Conservation (phyloP, 2,888 invertebrate species). For the Himalopsyche japonica region DNA sequence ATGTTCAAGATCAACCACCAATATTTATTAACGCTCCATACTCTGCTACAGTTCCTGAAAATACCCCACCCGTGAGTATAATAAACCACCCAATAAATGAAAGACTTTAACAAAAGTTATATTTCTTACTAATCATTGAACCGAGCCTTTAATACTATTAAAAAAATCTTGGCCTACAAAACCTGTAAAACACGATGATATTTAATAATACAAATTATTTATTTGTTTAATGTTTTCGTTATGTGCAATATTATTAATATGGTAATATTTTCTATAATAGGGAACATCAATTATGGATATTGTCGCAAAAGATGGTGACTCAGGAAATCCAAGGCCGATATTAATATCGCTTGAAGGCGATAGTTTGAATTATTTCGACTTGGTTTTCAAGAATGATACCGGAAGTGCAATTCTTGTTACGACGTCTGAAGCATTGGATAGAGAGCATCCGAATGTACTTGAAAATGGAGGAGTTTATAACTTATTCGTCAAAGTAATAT, state of each 20-base stretch:
- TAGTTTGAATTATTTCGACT: constrained; percentile 67
- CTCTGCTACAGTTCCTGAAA: constrained; percentile 76
- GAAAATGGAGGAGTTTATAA: constrained; percentile 80
- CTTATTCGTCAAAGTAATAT: constrained; percentile 65
- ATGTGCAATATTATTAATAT: background rate
- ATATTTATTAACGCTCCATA: constrained; percentile 81
- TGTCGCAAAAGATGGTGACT: constrained; percentile 79
- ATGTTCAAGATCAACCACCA: constrained; percentile 84
- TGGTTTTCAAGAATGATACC: constrained; percentile 61
- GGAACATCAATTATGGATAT: constrained; percentile 71
- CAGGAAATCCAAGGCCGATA: constrained; percentile 69
- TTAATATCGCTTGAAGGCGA: constrained; percentile 72
- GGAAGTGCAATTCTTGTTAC: constrained; percentile 66
- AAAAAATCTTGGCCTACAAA: too few species aligned
- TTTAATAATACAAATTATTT: too few species aligned
- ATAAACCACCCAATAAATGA: background rate
- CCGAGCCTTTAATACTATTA: too few species aligned
- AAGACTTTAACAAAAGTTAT: too few species aligned
- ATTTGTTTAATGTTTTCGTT: too few species aligned
- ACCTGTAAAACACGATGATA: too few species aligned
- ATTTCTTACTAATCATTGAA: too few species aligned
- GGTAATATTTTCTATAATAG: constrained; percentile 45
- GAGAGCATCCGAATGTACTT: constrained; percentile 73
- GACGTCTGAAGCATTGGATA: constrained; percentile 68
- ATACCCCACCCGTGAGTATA: constrained; percentile 62